phyloP scores from a whole-genome alignment of 2,113 vertebrate species.

The Indicator maculatus region DNA sequence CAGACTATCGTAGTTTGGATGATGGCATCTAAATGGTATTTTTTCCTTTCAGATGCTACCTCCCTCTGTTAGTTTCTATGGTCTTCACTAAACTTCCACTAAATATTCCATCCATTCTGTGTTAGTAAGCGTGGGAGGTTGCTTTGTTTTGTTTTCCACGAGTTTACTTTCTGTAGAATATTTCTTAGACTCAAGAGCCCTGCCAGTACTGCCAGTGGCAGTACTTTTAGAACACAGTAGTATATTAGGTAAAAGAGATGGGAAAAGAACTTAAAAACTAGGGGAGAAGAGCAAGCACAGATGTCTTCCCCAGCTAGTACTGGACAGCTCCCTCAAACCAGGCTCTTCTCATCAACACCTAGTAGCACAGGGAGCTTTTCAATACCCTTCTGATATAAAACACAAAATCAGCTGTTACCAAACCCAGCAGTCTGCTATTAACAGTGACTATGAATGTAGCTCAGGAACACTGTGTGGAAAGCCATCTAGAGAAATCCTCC shows the following conservation, averaged over 20 bases:
- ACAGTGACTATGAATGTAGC: not conserved
- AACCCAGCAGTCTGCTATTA: not conserved
- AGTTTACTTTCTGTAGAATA: not conserved
- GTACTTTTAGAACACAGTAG: not conserved
- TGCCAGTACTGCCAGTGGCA: no score
- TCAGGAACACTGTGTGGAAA: not conserved
- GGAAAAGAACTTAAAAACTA: not conserved
- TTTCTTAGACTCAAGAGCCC: not conserved
- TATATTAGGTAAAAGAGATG: not conserved
- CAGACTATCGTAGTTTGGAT: not conserved
- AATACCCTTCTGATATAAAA: not conserved
- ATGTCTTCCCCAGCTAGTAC: slow-evolving; percentile 1
- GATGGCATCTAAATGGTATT: not conserved
- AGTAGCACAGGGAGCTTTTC: not conserved
- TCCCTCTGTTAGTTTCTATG: not conserved
- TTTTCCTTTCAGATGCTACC: not conserved
- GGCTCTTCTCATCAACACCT: not conserved
- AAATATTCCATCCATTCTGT: not conserved
- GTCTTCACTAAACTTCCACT: not conserved
- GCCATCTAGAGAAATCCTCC: not conserved
- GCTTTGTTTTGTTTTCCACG: not conserved
- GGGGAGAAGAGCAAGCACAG: not conserved
- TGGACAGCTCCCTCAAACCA: slow-evolving; percentile 58
- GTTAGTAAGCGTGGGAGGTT: not conserved
- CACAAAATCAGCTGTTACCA: not conserved